phyloP scores from a whole-genome alignment of 2,113 vertebrate genomes.

The Aviceda subcristata region DNA sequence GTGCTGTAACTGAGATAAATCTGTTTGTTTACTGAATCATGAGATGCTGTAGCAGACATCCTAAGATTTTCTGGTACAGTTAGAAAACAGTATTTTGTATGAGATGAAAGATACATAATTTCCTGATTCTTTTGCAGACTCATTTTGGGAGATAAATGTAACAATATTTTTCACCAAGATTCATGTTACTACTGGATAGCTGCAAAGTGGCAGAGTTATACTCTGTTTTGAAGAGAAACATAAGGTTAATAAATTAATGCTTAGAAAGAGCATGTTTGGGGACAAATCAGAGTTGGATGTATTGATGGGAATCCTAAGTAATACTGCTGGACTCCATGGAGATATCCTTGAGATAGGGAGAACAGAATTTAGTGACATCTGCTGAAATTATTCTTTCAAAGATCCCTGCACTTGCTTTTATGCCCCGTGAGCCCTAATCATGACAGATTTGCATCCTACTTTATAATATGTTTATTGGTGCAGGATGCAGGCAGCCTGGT shows the following conservation, averaged over 20 bases:
- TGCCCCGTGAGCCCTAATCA: accelerated
- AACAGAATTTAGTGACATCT: not conserved
- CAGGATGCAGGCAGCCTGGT: not conserved
- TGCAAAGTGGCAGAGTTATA: not conserved
- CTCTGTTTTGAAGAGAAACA: not conserved
- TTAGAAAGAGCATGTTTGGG: not conserved
- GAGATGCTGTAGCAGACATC: not conserved
- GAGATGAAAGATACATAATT: not conserved
- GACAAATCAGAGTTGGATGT: not conserved
- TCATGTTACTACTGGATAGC: not conserved
- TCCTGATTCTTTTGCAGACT: not conserved
- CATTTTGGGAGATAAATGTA: not conserved
- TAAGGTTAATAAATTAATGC: not conserved
- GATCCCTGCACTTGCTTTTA: not conserved
- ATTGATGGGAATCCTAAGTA: not conserved
- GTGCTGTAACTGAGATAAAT: not conserved
- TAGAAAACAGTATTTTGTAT: not conserved
- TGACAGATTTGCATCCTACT: not conserved
- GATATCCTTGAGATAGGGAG: not conserved
- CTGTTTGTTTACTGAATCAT: not conserved
- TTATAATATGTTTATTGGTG: not conserved
- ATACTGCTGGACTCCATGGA: not conserved
- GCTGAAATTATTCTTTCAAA: not conserved
- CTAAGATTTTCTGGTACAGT: not conserved
- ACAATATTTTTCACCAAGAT: not conserved